These are phyloP conservation scores for Silurus lanzhouensis DNA, from an alignment of 2,797 vertebrate species.

Conservation along the genomic window DNA sequence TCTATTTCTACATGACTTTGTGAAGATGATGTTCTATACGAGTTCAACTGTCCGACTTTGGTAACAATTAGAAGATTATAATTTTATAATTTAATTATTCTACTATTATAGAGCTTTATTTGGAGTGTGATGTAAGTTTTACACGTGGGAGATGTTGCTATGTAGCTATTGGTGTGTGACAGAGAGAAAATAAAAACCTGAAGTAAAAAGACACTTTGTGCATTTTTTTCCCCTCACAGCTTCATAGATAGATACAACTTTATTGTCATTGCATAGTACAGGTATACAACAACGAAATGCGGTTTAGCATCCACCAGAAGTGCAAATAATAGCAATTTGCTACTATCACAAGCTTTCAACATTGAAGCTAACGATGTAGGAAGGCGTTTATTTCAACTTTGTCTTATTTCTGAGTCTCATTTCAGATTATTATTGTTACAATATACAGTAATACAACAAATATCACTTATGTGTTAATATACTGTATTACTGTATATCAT, in stretches of 20 bases:
- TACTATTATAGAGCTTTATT: slow-evolving; percentile 75
- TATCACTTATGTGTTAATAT: no score
- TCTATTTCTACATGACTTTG: slow-evolving; percentile 17
- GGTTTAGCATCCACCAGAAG: no score
- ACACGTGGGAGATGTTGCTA: slow-evolving; percentile 55
- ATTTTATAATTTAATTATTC: slow-evolving; percentile 57
- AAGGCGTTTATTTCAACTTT: no score
- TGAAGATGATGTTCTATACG: not conserved
- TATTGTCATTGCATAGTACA: no score
- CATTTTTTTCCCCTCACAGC: not conserved
- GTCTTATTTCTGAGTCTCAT: no score
- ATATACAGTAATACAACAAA: no score
- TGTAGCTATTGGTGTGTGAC: slow-evolving; percentile 58
- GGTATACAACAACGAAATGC: no score
- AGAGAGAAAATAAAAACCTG: slow-evolving; percentile 39
- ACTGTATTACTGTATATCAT: no score
- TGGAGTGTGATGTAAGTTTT: slow-evolving; percentile 54
- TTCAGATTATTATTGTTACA: no score
- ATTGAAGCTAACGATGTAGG: no score
- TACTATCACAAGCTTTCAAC: no score
- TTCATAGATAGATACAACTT: not conserved
- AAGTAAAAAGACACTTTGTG: not conserved
- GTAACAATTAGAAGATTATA: slow-evolving; percentile 32
- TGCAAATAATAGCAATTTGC: no score
- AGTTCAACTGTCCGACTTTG: not conserved